Evolutionary conservation across 2,888 invertebrate species (phyloP), one percentile per base, ranked within the genome.

Genomic region (Stenodera caucasica): DNA sequence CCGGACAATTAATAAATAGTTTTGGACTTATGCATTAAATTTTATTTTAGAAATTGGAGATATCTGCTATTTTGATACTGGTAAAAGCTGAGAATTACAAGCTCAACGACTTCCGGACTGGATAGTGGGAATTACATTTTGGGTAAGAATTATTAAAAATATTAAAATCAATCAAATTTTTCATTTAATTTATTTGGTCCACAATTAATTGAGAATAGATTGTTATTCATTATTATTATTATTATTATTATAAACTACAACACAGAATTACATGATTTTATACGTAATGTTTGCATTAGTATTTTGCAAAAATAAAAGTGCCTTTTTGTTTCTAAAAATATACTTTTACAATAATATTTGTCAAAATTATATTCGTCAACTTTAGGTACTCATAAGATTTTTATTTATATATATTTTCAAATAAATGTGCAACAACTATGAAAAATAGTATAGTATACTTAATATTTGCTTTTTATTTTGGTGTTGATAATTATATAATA

Each of bases 191-290:
- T 12, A 45, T 45, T 68, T 69, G 68, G 68, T 69, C 68, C 68
- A 66, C 68, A 69, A 67, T 59, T 65, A 68, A 65, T 68, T 66
- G 64, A 66, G 64, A 64, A 63, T 58, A 33, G 32, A 53, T 57
- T 56, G 51, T 57, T 32, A 56, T 14, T 40, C 18, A 1, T 37
- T n/a, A 15, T 15, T 2, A 7, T 11, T 37, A n/a, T 55, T 53
- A 55, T 56, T 51, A 33, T 56, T 55, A 32, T 58, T 52, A 58
- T 49, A 54, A 55, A 26, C 62, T 62, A 62, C 58, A 58, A 57
- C 40, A 58, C 58, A 55, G n/a, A n/a, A n/a, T n/a, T n/a, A n/a
- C n/a, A n/a, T n/a, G n/a, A n/a, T n/a, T n/a, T n/a, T n/a, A n/a
- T n/a, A n/a, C n/a, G n/a, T n/a, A n/a, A n/a, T n/a, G n/a, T n/a